These are phyloP conservation scores for Platycnemis pennipes DNA, from an alignment of 2,888 invertebrate species.

Conservation along the genomic window DNA sequence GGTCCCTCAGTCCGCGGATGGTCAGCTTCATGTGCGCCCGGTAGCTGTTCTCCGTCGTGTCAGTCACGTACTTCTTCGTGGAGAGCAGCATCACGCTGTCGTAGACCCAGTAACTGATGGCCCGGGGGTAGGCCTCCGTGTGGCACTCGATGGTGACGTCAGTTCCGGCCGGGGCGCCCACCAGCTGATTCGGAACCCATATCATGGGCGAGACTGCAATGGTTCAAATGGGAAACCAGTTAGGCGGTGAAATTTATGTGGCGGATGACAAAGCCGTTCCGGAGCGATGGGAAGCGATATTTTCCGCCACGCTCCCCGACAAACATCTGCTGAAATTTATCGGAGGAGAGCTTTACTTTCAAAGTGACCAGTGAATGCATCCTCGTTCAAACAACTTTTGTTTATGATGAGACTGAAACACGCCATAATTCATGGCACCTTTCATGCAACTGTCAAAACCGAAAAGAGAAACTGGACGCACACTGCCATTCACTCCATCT, in stretches of 20 bases:
- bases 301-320: neutral
- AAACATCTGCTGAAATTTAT: neutral
- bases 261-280: neutral
- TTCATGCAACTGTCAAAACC: neutral
- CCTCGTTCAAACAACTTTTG: neutral
- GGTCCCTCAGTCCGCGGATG: constrained; percentile 89
- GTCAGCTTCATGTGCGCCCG: constrained; percentile 94
- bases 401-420: neutral
- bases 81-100: constrained; percentile 94
- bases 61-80: constrained; percentile 92
- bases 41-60: constrained; percentile 92
- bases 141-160: constrained; percentile 96
- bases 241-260: neutral
- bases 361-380: neutral
- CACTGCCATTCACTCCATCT: too few species aligned
- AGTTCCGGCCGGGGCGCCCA: constrained; percentile 93
- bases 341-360: neutral
- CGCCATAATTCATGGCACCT: neutral
- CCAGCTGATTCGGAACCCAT: constrained; percentile 96
- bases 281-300: neutral
- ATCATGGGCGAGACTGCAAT: constrained; percentile 94
- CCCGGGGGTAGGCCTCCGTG: constrained; percentile 94
- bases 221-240: neutral
- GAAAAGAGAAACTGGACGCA: neutral
- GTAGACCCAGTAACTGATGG: constrained; percentile 96